Percentiles rank a stretch among this genome's conserved stretches.
phyloP scores from a whole-genome alignment of 2,888 invertebrate genomes.

The Drepana falcataria region DNA sequence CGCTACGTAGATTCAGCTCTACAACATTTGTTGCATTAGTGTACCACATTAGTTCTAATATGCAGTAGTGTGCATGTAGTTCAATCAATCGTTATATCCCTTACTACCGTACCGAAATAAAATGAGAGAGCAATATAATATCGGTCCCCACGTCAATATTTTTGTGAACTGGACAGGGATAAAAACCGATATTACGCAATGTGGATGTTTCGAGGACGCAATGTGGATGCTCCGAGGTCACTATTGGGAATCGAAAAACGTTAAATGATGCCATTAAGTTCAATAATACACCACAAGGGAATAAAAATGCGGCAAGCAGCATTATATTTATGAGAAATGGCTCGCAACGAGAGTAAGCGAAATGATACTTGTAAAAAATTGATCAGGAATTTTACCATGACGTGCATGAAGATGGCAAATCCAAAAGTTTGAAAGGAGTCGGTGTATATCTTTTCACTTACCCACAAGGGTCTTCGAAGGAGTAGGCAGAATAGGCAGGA shows the following conservation, averaged over 20 bases:
- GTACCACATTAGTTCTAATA: too few relatives aligned
- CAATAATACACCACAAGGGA: conserved; percentile 63
- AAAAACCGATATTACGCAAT: conserved; percentile 42
- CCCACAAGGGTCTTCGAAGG: too few relatives aligned
- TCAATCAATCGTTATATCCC: background rate
- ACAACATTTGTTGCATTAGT: conserved; percentile 32
- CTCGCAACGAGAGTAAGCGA: background rate
- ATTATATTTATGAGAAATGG: conserved; percentile 36
- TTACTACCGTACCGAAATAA: background rate
- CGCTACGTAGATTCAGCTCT: conserved; percentile 24
- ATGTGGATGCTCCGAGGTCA: conserved; percentile 43
- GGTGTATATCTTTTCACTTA: too few relatives aligned
- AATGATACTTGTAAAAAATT: background rate
- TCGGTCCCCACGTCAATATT: conserved; percentile 43
- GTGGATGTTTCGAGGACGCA: conserved; percentile 36
- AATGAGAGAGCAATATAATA: background rate
- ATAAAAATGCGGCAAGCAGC: conserved; percentile 33
- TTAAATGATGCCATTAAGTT: conserved; percentile 72
- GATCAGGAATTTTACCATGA: too few relatives aligned
- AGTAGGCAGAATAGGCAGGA: too few relatives aligned
- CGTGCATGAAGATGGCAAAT: too few relatives aligned
- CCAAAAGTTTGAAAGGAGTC: background rate
- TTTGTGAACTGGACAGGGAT: conserved; percentile 53
- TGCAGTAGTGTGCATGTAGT: background rate
- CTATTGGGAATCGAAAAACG: conserved; percentile 53